Evolutionary conservation across 2,888 invertebrate species (phyloP).

Genomic region (Perizoma flavofasciatum): DNA sequence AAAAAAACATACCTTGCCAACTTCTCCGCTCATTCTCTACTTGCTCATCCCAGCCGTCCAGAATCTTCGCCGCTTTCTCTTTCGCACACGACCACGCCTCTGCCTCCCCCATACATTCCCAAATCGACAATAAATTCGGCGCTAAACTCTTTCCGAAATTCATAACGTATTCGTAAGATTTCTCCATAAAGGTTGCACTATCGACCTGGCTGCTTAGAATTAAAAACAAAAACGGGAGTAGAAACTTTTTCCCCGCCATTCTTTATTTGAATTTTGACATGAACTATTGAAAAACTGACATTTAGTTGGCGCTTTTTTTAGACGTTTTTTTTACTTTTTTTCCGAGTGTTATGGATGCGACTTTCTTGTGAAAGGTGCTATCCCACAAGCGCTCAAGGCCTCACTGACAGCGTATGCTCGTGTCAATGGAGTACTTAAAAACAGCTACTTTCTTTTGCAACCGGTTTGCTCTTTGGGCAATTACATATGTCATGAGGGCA

Average conservation of each 20-base stretch:
- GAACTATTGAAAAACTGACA: background rate
- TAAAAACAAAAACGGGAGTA: slow-evolving; percentile 46
- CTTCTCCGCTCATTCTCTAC: slow-evolving; percentile 63
- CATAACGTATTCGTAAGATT: slow-evolving; percentile 70
- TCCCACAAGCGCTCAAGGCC: slow-evolving; percentile 50
- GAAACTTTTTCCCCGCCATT: slow-evolving; percentile 59
- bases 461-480: slow-evolving; percentile 39
- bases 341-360: slow-evolving; percentile 35
- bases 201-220: slow-evolving; percentile 55
- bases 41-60: slow-evolving; percentile 70
- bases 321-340: slow-evolving; percentile 13
- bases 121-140: slow-evolving; percentile 80
- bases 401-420: slow-evolving; percentile 53
- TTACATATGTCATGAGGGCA: slow-evolving; percentile 19
- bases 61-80: slow-evolving; percentile 78
- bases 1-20: slow-evolving; percentile 67
- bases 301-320: background rate
- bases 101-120: slow-evolving; percentile 78
- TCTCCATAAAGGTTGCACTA: slow-evolving; percentile 66
- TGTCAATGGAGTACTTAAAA: slow-evolving; percentile 43
- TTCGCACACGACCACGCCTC: slow-evolving; percentile 82
- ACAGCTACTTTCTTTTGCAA: slow-evolving; percentile 65
- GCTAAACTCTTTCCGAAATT: slow-evolving; percentile 70
- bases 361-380: slow-evolving; percentile 25
- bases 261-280: slow-evolving; percentile 35